These are phyloP conservation scores for Selenia dentaria DNA, from an alignment of 2,888 invertebrate species.

Conservation along the genomic window DNA sequence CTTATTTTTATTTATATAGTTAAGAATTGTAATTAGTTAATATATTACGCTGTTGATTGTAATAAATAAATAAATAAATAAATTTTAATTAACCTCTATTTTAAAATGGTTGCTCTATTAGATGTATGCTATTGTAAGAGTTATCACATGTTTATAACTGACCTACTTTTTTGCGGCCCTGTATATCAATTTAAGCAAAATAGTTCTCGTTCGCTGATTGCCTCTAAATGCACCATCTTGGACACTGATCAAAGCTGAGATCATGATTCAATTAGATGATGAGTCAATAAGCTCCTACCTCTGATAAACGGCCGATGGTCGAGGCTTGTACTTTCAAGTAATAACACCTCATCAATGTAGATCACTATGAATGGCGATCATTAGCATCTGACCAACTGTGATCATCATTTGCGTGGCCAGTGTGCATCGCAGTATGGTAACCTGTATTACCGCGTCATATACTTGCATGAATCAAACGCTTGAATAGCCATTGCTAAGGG, in stretches of 20 bases:
- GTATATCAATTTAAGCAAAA: too few species aligned
- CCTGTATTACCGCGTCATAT: constrained; percentile 12
- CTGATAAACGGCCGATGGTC: constrained; percentile 31
- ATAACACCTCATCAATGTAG: constrained; percentile 71
- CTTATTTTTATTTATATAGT: too few species aligned
- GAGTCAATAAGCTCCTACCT: constrained; percentile 17
- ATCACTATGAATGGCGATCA: constrained; percentile 76
- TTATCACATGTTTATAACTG: too few species aligned
- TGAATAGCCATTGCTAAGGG: constrained; percentile 10
- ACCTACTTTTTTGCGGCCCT: too few species aligned
- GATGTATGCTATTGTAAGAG: too few species aligned
- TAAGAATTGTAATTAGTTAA: too few species aligned
- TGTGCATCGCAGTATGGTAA: constrained; percentile 23
- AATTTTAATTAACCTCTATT: too few species aligned
- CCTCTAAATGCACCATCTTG: constrained; percentile 1
- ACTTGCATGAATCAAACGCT: constrained; percentile 14
- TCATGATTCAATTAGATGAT: constrained; percentile 18
- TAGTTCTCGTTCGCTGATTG: too few species aligned
- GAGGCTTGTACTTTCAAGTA: constrained; percentile 45
- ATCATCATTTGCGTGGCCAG: constrained; percentile 59
- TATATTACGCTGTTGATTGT: too few species aligned
- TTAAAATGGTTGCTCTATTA: too few species aligned
- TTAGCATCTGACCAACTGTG: constrained; percentile 58
- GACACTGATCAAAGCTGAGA: constrained; percentile 1
- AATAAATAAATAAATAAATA: too few species aligned